A percentile compares a stretch with the other conserved stretches of the same genome.
These are phyloP conservation scores for Tricholaema leucomelas DNA, from an alignment of 2,113 vertebrate genomes.

Conservation along the genomic window DNA sequence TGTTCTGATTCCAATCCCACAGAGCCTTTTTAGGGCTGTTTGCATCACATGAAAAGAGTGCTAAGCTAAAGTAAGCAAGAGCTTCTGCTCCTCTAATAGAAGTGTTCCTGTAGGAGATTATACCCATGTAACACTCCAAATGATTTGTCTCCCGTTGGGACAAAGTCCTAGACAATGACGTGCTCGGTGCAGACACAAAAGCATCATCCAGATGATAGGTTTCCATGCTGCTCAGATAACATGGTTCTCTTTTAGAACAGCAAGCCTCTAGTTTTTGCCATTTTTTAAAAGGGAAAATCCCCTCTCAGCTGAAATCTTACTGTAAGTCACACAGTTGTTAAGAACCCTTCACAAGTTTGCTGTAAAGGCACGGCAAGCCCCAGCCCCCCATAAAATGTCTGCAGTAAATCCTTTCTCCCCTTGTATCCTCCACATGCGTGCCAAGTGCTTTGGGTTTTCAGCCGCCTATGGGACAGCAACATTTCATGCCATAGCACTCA, in stretches of 20 bases:
- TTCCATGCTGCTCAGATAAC: neutral
- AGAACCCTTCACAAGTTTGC: neutral
- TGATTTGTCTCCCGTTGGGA: neutral
- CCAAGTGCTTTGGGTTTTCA: neutral
- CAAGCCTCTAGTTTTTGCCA: neutral
- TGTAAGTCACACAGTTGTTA: neutral
- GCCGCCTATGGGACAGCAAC: neutral
- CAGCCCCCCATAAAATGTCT: neutral
- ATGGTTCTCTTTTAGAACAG: neutral
- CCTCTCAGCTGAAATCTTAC: neutral
- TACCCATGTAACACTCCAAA: neutral
- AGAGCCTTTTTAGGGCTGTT: neutral
- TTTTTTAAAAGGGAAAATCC: neutral
- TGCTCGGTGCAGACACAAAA: neutral
- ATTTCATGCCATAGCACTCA: neutral
- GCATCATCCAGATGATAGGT: neutral
- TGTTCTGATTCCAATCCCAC: constrained; percentile 19
- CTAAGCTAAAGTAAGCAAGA: neutral
- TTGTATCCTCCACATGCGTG: neutral
- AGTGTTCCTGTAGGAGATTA: neutral
- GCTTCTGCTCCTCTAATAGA: neutral
- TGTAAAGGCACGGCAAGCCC: neutral
- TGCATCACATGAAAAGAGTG: neutral
- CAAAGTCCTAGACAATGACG: neutral
- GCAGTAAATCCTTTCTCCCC: neutral